phyloP scores from a whole-genome alignment of 2,888 invertebrate genomes.

The Hecatera dysodea region DNA sequence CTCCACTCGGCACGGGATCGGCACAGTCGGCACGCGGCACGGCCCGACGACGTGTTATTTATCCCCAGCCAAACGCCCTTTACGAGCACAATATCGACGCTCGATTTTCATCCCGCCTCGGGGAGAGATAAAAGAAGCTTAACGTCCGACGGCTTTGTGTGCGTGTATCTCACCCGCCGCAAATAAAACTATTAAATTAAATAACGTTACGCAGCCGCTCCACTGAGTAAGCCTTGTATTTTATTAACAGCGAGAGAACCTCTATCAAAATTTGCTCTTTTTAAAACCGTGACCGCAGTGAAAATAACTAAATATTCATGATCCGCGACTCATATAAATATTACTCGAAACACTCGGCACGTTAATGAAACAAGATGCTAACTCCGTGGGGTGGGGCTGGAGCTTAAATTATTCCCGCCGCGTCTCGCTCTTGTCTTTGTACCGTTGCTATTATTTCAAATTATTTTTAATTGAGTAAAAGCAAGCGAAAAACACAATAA shows the following conservation, averaged over 20 bases:
- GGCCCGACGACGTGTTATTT: slow-evolving; percentile 82
- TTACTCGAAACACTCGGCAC: slow-evolving; percentile 78
- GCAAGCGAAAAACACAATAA: slow-evolving; percentile 84
- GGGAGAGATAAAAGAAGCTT: slow-evolving; percentile 80
- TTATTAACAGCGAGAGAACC: slow-evolving; percentile 69
- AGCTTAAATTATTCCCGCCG: slow-evolving; percentile 84
- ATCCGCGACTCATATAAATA: slow-evolving; percentile 84
- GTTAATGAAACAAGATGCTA: slow-evolving; percentile 88
- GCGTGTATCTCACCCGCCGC: slow-evolving; percentile 64
- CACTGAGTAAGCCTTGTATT: slow-evolving; percentile 67
- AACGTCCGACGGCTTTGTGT: slow-evolving; percentile 69
- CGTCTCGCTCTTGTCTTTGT: slow-evolving; percentile 79
- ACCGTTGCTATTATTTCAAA: slow-evolving; percentile 86
- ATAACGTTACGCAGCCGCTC: slow-evolving; percentile 70
- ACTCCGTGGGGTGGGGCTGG: slow-evolving; percentile 77
- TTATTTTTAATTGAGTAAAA: slow-evolving; percentile 89
- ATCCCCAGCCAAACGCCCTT: slow-evolving; percentile 81
- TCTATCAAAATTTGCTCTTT: slow-evolving; percentile 77
- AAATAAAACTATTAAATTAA: slow-evolving; percentile 80
- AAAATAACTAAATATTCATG: slow-evolving; percentile 83
- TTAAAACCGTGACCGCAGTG: slow-evolving; percentile 72
- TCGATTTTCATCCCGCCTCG: slow-evolving; percentile 81
- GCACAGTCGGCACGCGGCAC: slow-evolving; percentile 39
- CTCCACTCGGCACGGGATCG: slow-evolving; percentile 56
- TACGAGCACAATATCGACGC: slow-evolving; percentile 84